Evolutionary conservation across 1,140 invertebrate species (phyloP), one percentile per base, ranked within the genome.

Genomic region (Drosophila burlai): DNA sequence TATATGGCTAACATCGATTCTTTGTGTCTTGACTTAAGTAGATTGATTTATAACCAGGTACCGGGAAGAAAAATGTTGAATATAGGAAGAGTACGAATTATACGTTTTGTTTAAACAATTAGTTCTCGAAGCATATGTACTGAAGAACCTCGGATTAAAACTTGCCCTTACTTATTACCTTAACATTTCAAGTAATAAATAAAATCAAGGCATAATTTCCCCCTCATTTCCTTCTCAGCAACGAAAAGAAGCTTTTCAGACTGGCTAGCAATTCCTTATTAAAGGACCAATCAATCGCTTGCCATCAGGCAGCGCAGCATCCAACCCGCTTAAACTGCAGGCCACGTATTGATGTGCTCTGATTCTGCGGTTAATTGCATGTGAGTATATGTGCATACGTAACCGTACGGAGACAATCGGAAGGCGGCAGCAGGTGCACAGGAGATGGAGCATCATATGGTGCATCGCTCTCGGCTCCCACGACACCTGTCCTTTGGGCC

Each of bases 301-400:
- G 61, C 13, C 38, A 50, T 13, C 58, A n/a, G 36, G 13, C n/a
- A 26, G 26, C 57, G 38, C 42, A 34, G n/a, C 58, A 34, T 18
- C 21, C 26, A 47, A 36, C 47, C 67, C 63, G 49, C 63, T 71
- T 68, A 38, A 71, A 55, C 24, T 71, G 66, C 66, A 34, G 47
- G 29, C 46, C 66, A 69, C 61, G 47, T 69, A 65, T 66, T 65
- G 64, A 55, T 45, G 67, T 21, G 63, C 67, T 46, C 49, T 68
- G 67, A 67, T 67, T 71, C 67, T 71, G 67, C 52, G 67, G 67
- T 68, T 71, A 71, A 71, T 71, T 71, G 66, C 63, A 29, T 40
- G 24, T 71, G 63, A 46, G 46, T 64, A 46, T 54, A 46, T 67
- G 46, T 45, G 34, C 13, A n/a, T 26, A 47, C 4, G 45, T 24